Evolutionary conservation across 64 coral and sea anemone genomes (phyloP), one percentile per base, ranked within the genome.

Genomic region (Dendronephthya gigantea): DNA sequence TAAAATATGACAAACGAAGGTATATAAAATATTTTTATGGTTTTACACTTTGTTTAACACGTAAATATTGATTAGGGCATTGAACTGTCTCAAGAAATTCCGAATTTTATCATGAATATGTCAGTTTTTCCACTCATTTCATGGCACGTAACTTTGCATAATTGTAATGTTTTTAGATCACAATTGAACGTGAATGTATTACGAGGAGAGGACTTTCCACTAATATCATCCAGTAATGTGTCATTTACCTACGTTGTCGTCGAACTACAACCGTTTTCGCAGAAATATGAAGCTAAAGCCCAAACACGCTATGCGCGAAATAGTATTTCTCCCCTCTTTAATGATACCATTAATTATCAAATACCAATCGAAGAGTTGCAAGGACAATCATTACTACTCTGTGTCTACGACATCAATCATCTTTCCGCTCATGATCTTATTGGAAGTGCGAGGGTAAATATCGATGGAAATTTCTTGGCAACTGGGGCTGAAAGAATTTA

Each of bases 391-490:
- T 79, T 79, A 34, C 36, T 36, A 9, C 72, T 79, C 37, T 79
- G 9, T 14, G 72, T 79, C 9, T 79, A 79, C 32, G 72, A 79
- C 17, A 79, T 79, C 11, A 79, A 79, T 79, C 72, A 79, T 79
- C 72, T 79, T 29, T 79, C 72, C 34, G 72, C 72, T 36, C 72
- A 79, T 34, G 72, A 79, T 79, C 72, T 79, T 39, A 79, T 79
- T 79, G 72, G 72, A 36, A 4, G 32, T 34, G 72, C 37, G 14
- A 79, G 36, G 29, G 22, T 79, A 16, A 39, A 79, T 1, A 12
- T 79, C 36, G 72, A 79, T 79, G 36, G 36, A 1, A 19, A 15
- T 33, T 62, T 16, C 16, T 79, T 79, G 36, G 30, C 72, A 39
- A 39, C 32, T 79, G 72, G 72, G 15, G 30, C 36, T 12, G 36